Evolutionary conservation across 1,140 invertebrate genomes (phyloP).

Genomic region (Plectrocnemia conspersa): DNA sequence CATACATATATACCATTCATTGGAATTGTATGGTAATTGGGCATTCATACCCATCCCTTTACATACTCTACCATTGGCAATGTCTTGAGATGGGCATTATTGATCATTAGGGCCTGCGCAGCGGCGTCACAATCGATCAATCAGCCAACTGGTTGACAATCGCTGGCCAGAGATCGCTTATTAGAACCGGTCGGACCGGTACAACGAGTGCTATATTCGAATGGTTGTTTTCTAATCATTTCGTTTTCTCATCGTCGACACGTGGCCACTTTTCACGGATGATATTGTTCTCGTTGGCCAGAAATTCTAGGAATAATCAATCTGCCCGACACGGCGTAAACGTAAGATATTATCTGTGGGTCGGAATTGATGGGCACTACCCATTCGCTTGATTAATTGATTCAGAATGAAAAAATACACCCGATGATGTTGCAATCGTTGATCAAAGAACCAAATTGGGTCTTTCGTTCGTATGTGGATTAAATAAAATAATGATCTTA

Average conservation of each 20-base stretch:
- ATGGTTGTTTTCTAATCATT: neutral
- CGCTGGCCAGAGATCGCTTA: neutral
- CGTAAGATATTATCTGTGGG: no score
- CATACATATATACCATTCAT: neutral
- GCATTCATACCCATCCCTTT: neutral
- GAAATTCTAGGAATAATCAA: no score
- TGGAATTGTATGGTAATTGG: neutral
- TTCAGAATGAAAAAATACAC: no score
- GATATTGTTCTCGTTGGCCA: no score
- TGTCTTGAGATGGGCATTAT: neutral
- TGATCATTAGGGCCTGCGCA: neutral
- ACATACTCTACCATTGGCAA: neutral
- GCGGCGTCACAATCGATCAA: constrained; percentile 2
- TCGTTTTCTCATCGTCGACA: neutral
- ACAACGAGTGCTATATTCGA: neutral
- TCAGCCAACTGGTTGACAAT: constrained; percentile 3
- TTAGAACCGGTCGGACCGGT: constrained; percentile 1
- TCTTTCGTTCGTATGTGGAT: no score
- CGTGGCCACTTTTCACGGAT: neutral
- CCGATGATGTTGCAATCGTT: no score
- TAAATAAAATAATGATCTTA: no score
- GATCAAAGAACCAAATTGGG: no score
- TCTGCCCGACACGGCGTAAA: no score
- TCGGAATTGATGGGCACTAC: no score
- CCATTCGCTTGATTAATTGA: no score